Percentiles rank a stretch among this genome's conserved stretches.
These are phyloP conservation scores for Alviniconcha marisindica DNA, from an alignment of 1,140 invertebrate genomes.

Conservation along the genomic window DNA sequence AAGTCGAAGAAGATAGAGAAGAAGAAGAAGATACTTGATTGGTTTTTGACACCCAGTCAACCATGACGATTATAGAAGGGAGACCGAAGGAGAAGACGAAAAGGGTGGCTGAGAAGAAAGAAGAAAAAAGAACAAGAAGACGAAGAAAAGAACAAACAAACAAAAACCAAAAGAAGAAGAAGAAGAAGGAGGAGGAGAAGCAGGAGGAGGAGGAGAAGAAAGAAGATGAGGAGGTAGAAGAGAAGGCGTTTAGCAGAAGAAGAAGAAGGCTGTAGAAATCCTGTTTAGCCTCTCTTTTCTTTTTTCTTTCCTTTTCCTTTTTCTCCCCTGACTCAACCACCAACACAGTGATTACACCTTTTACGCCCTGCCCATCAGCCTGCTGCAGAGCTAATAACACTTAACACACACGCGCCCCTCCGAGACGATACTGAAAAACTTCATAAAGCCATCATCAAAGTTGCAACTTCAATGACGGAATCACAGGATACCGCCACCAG, in stretches of 20 bases:
- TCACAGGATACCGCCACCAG: too few relatives aligned
- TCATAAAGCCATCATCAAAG: background rate
- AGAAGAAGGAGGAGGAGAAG: background rate
- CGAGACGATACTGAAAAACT: background rate
- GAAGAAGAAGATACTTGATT: background rate
- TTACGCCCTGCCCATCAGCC: background rate
- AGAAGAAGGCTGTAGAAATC: background rate
- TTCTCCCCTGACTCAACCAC: background rate
- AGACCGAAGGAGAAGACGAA: background rate
- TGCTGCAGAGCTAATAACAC: too few relatives aligned
- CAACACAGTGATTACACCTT: background rate
- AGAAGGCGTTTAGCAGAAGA: background rate
- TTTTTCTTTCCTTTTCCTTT: too few relatives aligned
- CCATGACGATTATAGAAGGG: background rate
- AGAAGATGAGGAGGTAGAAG: too few relatives aligned
- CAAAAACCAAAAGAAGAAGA: background rate
- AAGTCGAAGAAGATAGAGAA: constrained; percentile 18
- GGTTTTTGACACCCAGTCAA: background rate
- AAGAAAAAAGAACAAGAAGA: background rate
- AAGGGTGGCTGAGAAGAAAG: background rate
- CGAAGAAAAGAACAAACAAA: background rate
- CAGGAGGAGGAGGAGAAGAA: background rate
- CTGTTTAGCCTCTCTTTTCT: background rate
- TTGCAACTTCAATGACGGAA: background rate
- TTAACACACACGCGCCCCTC: too few relatives aligned